A percentile compares a stretch with the other conserved stretches of the same genome.
Evolutionary conservation across 1,140 invertebrate species (phyloP).

Genomic region (Drosophila sproati): DNA sequence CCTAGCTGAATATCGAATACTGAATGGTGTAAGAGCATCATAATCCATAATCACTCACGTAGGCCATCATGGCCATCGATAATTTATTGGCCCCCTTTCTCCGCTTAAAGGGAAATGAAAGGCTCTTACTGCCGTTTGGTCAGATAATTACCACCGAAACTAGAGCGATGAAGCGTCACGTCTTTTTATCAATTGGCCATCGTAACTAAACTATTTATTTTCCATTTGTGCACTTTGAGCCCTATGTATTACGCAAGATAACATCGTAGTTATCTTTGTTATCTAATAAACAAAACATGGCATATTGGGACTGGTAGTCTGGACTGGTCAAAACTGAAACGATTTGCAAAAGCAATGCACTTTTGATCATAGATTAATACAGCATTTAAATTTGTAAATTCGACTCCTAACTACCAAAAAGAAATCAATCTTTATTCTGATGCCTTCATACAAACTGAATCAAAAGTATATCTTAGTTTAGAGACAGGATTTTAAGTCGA

Average conservation of each 20-base stretch:
- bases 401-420: too few relatives aligned
- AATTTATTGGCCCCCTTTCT: slow-evolving; percentile 35
- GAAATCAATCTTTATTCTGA: too few relatives aligned
- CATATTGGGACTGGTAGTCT: not conserved
- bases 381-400: too few relatives aligned
- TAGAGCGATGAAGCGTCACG: slow-evolving; percentile 5
- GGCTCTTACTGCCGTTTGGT: slow-evolving; percentile 4
- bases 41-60: slow-evolving; percentile 43
- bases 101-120: slow-evolving; percentile 38
- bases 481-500: too few relatives aligned
- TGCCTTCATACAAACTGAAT: too few relatives aligned
- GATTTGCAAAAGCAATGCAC: too few relatives aligned
- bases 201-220: slow-evolving; percentile 18
- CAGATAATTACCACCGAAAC: slow-evolving; percentile 1
- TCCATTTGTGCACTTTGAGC: not conserved
- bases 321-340: not conserved
- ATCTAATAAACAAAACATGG: not conserved
- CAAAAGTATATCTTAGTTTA: too few relatives aligned
- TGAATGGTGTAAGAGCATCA: not conserved
- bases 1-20: not conserved
- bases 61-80: slow-evolving; percentile 3
- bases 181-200: slow-evolving; percentile 12
- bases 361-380: too few relatives aligned
- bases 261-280: not conserved
- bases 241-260: not conserved